Evolutionary conservation across 2,888 invertebrate genomes (phyloP).

Genomic region (Ptychoptera contaminata): DNA sequence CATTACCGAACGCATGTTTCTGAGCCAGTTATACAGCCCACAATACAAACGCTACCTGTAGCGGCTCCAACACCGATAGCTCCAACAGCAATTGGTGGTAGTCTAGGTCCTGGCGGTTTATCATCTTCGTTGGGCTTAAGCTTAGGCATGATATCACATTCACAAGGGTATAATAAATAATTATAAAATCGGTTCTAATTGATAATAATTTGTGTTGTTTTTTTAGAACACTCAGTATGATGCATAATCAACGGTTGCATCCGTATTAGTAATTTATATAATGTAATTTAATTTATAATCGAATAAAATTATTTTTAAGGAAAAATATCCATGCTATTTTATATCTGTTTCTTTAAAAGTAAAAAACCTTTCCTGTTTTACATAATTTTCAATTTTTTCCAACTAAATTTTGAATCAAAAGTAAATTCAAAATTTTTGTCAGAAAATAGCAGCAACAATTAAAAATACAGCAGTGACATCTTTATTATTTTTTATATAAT

Average conservation of each 20-base stretch:
- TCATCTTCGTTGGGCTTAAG: slow-evolving; percentile 4
- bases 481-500: too few species aligned
- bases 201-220: background rate
- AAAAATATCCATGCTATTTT: too few species aligned
- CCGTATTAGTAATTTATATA: slow-evolving; percentile 16
- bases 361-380: too few species aligned
- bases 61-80: slow-evolving; percentile 12
- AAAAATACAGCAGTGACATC: too few species aligned
- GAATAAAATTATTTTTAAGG: too few species aligned
- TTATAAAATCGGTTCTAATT: background rate
- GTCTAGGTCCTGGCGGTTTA: slow-evolving; percentile 14
- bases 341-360: too few species aligned
- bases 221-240: slow-evolving; percentile 20
- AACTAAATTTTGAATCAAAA: too few species aligned
- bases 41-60: slow-evolving; percentile 5
- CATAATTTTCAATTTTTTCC: too few species aligned
- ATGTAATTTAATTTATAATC: too few species aligned
- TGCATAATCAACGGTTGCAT: slow-evolving; percentile 26
- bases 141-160: slow-evolving; percentile 20
- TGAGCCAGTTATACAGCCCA: slow-evolving; percentile 8
- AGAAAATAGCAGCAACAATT: too few species aligned
- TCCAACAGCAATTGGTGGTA: slow-evolving; percentile 16
- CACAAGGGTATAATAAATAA: slow-evolving; percentile 11
- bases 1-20: slow-evolving; percentile 28
- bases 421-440: too few species aligned